Evolutionary conservation across 1,140 invertebrate species (phyloP), one percentile per base, ranked within the genome.

Genomic region (Brachionus paranguensis): DNA sequence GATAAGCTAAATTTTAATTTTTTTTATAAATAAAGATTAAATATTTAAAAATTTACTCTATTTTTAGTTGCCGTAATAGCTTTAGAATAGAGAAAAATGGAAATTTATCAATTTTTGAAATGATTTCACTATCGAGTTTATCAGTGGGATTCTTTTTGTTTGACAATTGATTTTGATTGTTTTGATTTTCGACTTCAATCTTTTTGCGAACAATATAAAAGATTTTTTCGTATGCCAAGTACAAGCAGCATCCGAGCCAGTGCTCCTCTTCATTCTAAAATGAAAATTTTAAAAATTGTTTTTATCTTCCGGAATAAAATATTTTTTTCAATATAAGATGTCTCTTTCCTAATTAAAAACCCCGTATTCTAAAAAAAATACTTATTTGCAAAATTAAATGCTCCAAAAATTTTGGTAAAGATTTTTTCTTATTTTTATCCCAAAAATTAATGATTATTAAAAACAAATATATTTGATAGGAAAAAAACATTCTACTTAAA

Each of bases 161-260:
- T 72, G 33, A 17, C 7, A 43, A 20, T 72, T 72, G 68, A 72
- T 76, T 53, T 76, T 76, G 72, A 20, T 43, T 27, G 33, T 50
- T 29, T 76, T 76, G 72, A 29, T 50, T 50, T 76, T 76, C 45
- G 11, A 2, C 47, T 76, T 14, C 8, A 29, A n/a, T 12, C 27
- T 29, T 11, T 76, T 76, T 76, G 11, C 45, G 41, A 27, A 27
- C 50, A 0, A 76, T 11, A 33, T 76, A 47, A n/a, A 11, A 14
- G 12, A 76, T 47, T 76, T 76, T 76, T 50, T 76, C 72, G 27
- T 76, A 76, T 6, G 72, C 43, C 14, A 76, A 76, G n/a, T 76
- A 76, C 17, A 76, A 12, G 27, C 27, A 76, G 33, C 72, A 47
- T 29, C 17, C 72, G 0, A 76, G 20, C 72, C 72, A 76, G 12